Conservation (phyloP, 1,140 invertebrate genomes). For the Gonatopus flavifemur region DNA sequence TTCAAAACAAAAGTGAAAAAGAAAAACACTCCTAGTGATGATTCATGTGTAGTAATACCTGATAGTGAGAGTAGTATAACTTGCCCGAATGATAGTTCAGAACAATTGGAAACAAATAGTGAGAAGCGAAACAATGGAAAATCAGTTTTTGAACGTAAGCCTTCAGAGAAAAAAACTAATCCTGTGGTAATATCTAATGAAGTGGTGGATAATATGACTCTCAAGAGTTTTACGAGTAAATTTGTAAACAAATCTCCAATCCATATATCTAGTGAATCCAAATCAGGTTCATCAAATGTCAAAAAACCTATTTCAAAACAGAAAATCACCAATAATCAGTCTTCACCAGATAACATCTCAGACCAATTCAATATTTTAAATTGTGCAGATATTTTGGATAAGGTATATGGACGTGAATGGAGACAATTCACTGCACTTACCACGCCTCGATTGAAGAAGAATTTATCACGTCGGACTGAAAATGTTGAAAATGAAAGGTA, state of each 20-base stretch:
- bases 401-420: slow-evolving; percentile 59
- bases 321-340: slow-evolving; percentile 1
- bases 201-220: too few species aligned
- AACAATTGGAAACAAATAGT: too few species aligned
- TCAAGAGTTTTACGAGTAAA: neutral
- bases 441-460: too few species aligned
- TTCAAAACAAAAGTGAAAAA: slow-evolving; percentile 4
- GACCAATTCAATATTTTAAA: slow-evolving; percentile 31
- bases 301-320: slow-evolving; percentile 4
- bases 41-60: too few species aligned
- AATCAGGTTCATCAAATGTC: too few species aligned
- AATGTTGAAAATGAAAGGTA: too few species aligned
- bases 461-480: too few species aligned
- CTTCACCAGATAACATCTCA: slow-evolving; percentile 3
- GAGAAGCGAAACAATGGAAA: too few species aligned
- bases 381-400: slow-evolving; percentile 56
- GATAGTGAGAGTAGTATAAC: too few species aligned
- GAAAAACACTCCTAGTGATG: neutral
- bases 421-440: too few species aligned
- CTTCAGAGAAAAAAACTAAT: neutral
- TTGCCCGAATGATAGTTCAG: too few species aligned
- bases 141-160: too few species aligned
- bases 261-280: neutral
- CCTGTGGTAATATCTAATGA: neutral
- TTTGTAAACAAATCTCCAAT: neutral